Conservation (phyloP, 2,113 vertebrate genomes). For the Ptyas mucosa region DNA sequence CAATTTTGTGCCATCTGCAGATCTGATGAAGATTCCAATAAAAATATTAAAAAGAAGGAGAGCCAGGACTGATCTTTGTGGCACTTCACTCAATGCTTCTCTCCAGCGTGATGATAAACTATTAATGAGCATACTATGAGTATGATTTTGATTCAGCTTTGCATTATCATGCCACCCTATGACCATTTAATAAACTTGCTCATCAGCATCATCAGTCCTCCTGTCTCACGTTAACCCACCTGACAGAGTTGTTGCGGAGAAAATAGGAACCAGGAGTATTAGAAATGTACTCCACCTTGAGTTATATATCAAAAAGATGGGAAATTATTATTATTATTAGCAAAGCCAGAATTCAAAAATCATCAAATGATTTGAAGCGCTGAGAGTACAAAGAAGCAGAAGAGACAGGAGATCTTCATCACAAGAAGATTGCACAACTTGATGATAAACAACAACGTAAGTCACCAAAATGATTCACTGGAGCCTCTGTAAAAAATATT, state of each 20-base stretch:
- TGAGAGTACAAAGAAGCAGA: not conserved
- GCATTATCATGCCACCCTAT: not conserved
- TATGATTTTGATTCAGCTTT: not conserved
- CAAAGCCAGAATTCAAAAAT: not conserved
- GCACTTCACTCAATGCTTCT: not conserved
- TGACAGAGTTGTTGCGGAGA: not conserved
- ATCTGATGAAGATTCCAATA: not conserved
- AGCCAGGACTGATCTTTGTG: not conserved
- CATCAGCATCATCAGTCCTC: not conserved
- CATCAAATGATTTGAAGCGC: not conserved
- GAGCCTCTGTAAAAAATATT: not conserved
- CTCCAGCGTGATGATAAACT: not conserved
- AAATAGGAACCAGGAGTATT: not conserved
- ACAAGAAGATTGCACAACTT: not conserved
- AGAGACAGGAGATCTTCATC: not conserved
- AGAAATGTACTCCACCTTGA: not conserved
- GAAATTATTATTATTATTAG: not conserved
- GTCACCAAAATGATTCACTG: not conserved
- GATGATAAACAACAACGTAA: not conserved
- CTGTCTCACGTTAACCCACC: not conserved
- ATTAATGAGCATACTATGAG: not conserved
- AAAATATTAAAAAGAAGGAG: not conserved
- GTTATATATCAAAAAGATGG: not conserved
- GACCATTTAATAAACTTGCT: not conserved
- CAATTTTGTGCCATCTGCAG: not conserved